Conservation (phyloP, 2,113 vertebrate species). For the Myotis brandtii region DNA sequence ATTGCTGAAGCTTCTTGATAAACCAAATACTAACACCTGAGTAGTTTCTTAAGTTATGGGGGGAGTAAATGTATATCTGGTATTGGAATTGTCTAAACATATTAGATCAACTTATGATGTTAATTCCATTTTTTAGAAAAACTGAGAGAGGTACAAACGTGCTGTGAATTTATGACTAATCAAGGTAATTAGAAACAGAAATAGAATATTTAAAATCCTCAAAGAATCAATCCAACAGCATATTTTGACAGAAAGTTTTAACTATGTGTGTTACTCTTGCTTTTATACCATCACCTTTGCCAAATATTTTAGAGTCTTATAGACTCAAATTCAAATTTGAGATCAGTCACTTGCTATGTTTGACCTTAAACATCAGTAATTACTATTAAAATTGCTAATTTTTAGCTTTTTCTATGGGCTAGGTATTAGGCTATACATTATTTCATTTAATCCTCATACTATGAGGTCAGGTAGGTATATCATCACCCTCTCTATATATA, state of each 20-base stretch:
- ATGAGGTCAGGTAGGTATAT: background rate
- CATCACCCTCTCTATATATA: background rate
- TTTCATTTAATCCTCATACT: background rate
- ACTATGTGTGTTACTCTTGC: background rate
- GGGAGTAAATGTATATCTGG: background rate
- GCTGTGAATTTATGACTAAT: background rate
- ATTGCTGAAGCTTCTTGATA: slow-evolving; percentile 13
- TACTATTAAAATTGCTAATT: background rate
- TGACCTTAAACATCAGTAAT: background rate
- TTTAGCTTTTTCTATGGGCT: background rate
- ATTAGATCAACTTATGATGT: background rate
- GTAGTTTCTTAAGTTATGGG: background rate
- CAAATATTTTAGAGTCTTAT: background rate
- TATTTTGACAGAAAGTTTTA: background rate
- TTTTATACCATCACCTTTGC: background rate
- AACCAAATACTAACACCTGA: background rate
- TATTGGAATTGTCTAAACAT: background rate
- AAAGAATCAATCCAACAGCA: background rate
- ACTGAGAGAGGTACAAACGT: background rate
- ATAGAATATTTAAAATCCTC: background rate
- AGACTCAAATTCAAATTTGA: background rate
- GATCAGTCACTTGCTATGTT: background rate
- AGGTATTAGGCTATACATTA: background rate
- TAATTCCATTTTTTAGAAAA: slow-evolving; percentile 16
- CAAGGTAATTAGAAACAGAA: background rate